Evolutionary conservation across 1,140 invertebrate genomes (phyloP).

Genomic region (Campoletis sonorensis): DNA sequence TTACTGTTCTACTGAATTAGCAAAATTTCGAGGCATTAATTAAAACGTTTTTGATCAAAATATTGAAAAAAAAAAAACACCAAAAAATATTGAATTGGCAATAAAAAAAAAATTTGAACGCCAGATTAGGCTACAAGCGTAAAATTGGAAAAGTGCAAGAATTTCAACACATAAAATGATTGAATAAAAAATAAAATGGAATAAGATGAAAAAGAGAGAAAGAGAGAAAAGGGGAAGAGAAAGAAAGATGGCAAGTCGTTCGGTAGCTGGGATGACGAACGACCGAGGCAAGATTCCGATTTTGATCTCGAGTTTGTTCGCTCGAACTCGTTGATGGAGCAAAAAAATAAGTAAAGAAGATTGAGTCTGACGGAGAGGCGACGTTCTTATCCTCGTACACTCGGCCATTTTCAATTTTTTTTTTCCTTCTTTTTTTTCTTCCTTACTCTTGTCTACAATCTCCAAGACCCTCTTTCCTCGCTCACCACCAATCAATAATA

Average conservation of each 20-base stretch:
- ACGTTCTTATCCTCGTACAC: not conserved
- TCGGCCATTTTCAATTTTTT: slow-evolving; percentile 13
- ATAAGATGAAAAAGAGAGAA: too few relatives aligned
- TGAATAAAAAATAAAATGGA: not conserved
- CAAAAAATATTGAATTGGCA: too few relatives aligned
- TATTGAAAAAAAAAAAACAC: too few relatives aligned
- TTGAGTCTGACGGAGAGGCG: not conserved
- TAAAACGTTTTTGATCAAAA: too few relatives aligned
- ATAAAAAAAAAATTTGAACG: too few relatives aligned
- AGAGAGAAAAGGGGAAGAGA: not conserved
- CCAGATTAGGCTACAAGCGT: too few relatives aligned
- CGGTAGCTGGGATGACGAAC: slow-evolving; percentile 56
- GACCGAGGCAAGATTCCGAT: slow-evolving; percentile 59
- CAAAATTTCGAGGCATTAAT: too few relatives aligned
- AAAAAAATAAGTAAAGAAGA: slow-evolving; percentile 15
- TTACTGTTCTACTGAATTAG: too few relatives aligned
- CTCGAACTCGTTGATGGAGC: slow-evolving; percentile 15
- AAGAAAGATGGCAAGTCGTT: slow-evolving; percentile 21
- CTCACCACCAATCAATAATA: slow-evolving; percentile 44
- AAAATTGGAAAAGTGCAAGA: not conserved
- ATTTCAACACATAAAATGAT: not conserved
- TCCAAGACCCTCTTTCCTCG: not conserved
- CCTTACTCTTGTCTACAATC: slow-evolving; percentile 16
- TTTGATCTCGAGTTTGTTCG: slow-evolving; percentile 58
- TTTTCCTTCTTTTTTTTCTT: too few relatives aligned